Evolutionary conservation across 1,140 invertebrate genomes (phyloP).

Genomic region (Lasaia peninsularis): DNA sequence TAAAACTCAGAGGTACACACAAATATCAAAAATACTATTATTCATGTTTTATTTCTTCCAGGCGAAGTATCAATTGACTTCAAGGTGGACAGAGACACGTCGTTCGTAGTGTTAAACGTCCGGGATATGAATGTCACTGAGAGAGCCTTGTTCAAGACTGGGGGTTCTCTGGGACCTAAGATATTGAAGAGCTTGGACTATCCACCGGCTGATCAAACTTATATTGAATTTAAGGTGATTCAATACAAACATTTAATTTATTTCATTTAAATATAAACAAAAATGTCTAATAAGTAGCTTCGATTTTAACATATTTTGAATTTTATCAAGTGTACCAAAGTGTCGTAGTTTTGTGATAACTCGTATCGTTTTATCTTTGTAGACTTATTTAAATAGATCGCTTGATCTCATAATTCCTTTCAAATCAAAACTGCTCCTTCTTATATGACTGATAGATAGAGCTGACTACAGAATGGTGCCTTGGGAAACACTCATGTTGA

Average conservation of each 20-base stretch:
- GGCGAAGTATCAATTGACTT: slow-evolving; percentile 92
- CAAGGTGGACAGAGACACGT: slow-evolving; percentile 88
- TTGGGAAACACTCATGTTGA: too few relatives aligned
- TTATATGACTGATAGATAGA: too few relatives aligned
- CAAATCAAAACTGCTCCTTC: too few relatives aligned
- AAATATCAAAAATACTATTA: too few relatives aligned
- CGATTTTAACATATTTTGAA: too few relatives aligned
- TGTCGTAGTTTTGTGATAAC: too few relatives aligned
- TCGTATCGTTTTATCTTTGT: too few relatives aligned
- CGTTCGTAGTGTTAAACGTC: slow-evolving; percentile 94
- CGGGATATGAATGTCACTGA: slow-evolving; percentile 93
- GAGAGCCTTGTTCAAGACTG: slow-evolving; percentile 83
- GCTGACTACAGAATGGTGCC: too few relatives aligned
- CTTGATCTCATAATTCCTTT: too few relatives aligned
- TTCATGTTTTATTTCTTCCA: slow-evolving; percentile 67
- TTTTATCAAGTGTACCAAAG: too few relatives aligned
- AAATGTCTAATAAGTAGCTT: too few relatives aligned
- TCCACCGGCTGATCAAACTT: slow-evolving; percentile 89
- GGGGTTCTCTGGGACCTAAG: slow-evolving; percentile 85
- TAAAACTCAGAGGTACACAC: slow-evolving; percentile 88
- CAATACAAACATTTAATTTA: not conserved
- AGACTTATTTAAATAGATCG: too few relatives aligned
- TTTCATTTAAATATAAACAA: not conserved
- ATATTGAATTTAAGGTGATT: slow-evolving; percentile 86
- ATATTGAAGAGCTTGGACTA: slow-evolving; percentile 88